phyloP scores from a whole-genome alignment of 92 coral and sea anemone genomes.

The Virgularia gustaviana region DNA sequence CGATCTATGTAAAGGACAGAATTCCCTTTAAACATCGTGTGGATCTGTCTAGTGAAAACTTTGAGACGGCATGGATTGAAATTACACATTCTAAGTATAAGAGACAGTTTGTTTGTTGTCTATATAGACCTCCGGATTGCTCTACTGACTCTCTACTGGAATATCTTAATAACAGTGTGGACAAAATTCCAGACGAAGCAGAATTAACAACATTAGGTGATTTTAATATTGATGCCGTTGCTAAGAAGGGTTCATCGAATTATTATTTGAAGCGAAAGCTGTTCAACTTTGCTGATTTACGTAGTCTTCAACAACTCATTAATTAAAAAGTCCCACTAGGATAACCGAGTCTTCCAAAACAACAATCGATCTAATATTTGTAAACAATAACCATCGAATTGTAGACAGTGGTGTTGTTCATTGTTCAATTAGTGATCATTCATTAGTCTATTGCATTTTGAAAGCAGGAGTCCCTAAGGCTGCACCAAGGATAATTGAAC shows the following conservation, averaged over 20 bases:
- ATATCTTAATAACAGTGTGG: slow-evolving; percentile 1
- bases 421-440: slow-evolving; percentile 40
- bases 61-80: neutral
- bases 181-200: slow-evolving; percentile 19
- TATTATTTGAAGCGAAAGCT: slow-evolving; percentile 1
- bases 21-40: neutral
- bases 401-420: slow-evolving; percentile 33
- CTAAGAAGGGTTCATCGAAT: neutral
- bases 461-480: slow-evolving; percentile 39
- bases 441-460: slow-evolving; percentile 30
- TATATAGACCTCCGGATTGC: slow-evolving; percentile 23
- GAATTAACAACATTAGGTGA: slow-evolving; percentile 18
- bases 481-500: slow-evolving; percentile 10
- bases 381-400: slow-evolving; percentile 18
- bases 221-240: slow-evolving; percentile 11
- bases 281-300: slow-evolving; percentile 15
- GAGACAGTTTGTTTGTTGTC: neutral
- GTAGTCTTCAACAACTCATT: slow-evolving; percentile 25
- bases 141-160: slow-evolving; percentile 17
- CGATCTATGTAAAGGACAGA: neutral
- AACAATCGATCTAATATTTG: slow-evolving; percentile 28
- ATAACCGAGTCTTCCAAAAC: slow-evolving; percentile 15
- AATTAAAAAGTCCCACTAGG: slow-evolving; percentile 35
- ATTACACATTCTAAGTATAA: neutral
- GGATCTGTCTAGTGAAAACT: neutral